Percentiles rank a stretch among this genome's conserved stretches.
Evolutionary conservation across 2,888 invertebrate species (phyloP).

Genomic region (Melinaea menophilus): DNA sequence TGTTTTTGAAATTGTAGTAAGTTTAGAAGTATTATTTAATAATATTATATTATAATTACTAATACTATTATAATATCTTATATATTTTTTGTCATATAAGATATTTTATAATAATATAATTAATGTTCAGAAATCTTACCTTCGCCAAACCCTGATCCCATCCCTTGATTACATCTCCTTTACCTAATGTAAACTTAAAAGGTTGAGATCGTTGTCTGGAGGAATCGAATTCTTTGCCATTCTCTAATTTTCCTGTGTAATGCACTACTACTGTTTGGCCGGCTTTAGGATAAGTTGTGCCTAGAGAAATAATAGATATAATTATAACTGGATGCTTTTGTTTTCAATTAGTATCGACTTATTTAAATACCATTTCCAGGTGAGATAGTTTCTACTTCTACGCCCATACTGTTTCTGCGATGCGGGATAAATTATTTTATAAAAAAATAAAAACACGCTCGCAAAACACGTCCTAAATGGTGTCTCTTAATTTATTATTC

Average conservation of each 20-base stretch:
- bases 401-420: slow-evolving; percentile 51
- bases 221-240: slow-evolving; percentile 97
- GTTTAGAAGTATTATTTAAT: neutral
- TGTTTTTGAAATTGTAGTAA: neutral
- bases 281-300: slow-evolving; percentile 92
- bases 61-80: neutral
- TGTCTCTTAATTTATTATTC: too few relatives aligned
- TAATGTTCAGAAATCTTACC: slow-evolving; percentile 60
- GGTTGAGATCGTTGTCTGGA: slow-evolving; percentile 96
- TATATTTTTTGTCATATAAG: too few relatives aligned
- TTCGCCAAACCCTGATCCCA: slow-evolving; percentile 98
- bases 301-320: slow-evolving; percentile 68
- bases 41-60: too few relatives aligned
- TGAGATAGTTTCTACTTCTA: slow-evolving; percentile 63
- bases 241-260: slow-evolving; percentile 93
- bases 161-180: slow-evolving; percentile 98
- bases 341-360: neutral
- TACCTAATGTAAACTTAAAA: slow-evolving; percentile 95
- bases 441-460: slow-evolving; percentile 7
- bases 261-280: slow-evolving; percentile 98
- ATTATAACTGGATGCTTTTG: neutral
- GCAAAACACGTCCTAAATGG: neutral
- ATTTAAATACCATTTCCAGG: slow-evolving; percentile 59
- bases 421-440: neutral
- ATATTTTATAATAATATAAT: slow-evolving; percentile 4